Base-by-base conservation (phyloP, 2,797 vertebrate genomes). In the Eupleurogrammus muticus region DNA sequence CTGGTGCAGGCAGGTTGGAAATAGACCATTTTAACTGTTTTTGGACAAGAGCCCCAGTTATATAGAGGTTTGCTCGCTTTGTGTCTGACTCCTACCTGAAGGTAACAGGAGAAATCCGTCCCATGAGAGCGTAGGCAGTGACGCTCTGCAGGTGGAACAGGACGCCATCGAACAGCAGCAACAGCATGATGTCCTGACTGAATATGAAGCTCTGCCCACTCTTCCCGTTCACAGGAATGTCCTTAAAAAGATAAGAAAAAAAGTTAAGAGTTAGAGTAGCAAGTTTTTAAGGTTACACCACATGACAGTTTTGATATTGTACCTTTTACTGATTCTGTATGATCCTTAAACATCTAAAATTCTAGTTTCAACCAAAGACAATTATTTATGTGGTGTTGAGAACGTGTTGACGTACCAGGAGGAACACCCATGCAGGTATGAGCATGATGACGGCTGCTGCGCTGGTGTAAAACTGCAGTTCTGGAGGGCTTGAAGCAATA, bases 381-480 rank as follows among this genome's bases (percentile, higher is more conserved):
- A 7, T 3, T 56, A 16, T n/a, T 38, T 48, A 0, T 35, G 19
- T 12, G 9, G 12, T 0, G 55, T 44, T 17, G 49, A n/a, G 0
- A 36, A 1, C 16, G 14, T 57, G 40, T 64, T 51, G 56, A 85
- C 94, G 81, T 85, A 99, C 98, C 96, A 98, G 87, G 74, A 99
- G 93, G 78, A 99, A 97, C 67, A 95, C 81, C 98, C 98, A 99
- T 5, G 97, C 96, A 5, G 98, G 98, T 69, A 99, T 93, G 1
- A 99, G 96, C 97, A 99, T 96, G 44, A 97, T 85, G 73, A 98
- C 91, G 0, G 97, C 97, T 0, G 97, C 96, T 0, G 97, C 95
- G 5, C 98, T 99, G 10, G 97, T 99, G 59, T 96, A 99, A 87
- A 99, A 99, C 88, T 99, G 98, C 56, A 99, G 94, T 66, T 99